Evolutionary conservation across 2,888 invertebrate species (phyloP).

Genomic region (Tenthredo scrophulariae): DNA sequence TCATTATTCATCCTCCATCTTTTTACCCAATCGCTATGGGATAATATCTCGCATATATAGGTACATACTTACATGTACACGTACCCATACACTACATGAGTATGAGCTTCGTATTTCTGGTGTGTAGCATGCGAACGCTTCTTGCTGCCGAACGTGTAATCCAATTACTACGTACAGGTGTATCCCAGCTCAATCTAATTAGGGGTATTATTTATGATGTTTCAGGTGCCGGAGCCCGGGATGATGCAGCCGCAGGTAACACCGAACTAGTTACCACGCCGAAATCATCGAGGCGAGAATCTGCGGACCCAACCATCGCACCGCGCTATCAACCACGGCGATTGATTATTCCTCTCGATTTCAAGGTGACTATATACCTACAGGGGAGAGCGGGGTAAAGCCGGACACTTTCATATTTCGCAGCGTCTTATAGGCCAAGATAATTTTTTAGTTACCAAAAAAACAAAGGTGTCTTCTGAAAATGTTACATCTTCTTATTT

Average conservation of each 20-base stretch:
- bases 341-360: slow-evolving; percentile 73
- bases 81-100: no score
- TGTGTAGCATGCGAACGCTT: not conserved
- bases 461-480: not conserved
- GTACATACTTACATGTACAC: not conserved
- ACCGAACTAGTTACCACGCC: slow-evolving; percentile 55
- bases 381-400: not conserved
- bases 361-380: slow-evolving; percentile 62
- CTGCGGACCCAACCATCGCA: slow-evolving; percentile 38
- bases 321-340: slow-evolving; percentile 64
- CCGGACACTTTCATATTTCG: not conserved
- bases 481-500: no score
- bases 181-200: not conserved
- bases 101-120: not conserved
- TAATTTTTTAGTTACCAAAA: not conserved
- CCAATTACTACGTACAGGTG: not conserved
- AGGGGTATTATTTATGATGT: not conserved
- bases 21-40: not conserved
- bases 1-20: slow-evolving; percentile 38
- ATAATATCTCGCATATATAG: not conserved
- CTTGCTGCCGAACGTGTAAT: not conserved
- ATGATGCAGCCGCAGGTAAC: not conserved
- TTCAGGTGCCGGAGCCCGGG: slow-evolving; percentile 24
- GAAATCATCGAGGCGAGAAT: slow-evolving; percentile 61
- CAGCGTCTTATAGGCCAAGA: not conserved